These are phyloP conservation scores for Chaitophorus viminalis DNA, from an alignment of 2,888 invertebrate genomes.

Conservation along the genomic window DNA sequence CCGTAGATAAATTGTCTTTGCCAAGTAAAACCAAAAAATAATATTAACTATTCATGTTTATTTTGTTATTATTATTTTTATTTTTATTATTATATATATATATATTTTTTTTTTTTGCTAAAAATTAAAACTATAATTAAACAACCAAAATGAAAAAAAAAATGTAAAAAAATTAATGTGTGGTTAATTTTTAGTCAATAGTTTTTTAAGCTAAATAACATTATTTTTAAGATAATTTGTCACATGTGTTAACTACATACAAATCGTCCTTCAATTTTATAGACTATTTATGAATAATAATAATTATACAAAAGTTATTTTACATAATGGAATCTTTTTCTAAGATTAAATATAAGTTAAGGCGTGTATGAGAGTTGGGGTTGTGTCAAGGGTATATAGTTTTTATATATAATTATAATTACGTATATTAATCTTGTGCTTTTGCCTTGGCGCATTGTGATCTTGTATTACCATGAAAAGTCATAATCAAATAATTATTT, in stretches of 20 bases:
- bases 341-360: conserved; percentile 41
- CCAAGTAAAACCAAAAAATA: conserved; percentile 61
- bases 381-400: conserved; percentile 50
- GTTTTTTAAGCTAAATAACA: conserved; percentile 58
- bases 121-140: conserved; percentile 38
- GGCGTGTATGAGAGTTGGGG: conserved; percentile 38
- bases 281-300: conserved; percentile 48
- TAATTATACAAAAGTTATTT: conserved; percentile 45
- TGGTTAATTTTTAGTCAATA: conserved; percentile 61
- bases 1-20: conserved; percentile 60
- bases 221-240: conserved; percentile 60
- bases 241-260: conserved; percentile 58
- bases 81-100: conserved; percentile 54
- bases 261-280: conserved; percentile 61
- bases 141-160: conserved; percentile 41
- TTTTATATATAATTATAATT: conserved; percentile 19
- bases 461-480: conserved; percentile 54
- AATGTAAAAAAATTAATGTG: conserved; percentile 61
- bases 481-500: conserved; percentile 51
- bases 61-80: conserved; percentile 56
- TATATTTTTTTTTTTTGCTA: conserved; percentile 51
- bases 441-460: conserved; percentile 40
- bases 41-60: conserved; percentile 57
- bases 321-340: conserved; percentile 53
- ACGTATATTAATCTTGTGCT: conserved; percentile 37